Base-by-base conservation (phyloP, 1,140 invertebrate genomes). In the Megalonaias nervosa region DNA sequence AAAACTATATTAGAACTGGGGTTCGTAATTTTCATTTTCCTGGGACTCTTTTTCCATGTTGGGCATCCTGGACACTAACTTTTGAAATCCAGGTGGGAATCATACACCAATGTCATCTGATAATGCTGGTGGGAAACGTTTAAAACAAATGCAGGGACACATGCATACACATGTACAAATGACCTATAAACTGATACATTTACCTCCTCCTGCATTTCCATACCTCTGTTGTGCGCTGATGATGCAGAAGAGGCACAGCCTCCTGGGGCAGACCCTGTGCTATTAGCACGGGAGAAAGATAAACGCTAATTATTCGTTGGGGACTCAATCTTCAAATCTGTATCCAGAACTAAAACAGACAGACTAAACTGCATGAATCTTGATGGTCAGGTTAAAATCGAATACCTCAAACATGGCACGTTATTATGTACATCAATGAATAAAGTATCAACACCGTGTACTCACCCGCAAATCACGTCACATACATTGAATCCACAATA, bases 221-320 rank as follows among this genome's bases (percentile, higher is more conserved):
- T 70, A 88, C 95, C 95, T 90, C 95, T 94, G 89, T 96, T 97
- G 84, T 96, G 95, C 72, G 88, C 87, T 31, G 89, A 90, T 19
- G 89, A 90, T 11, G 95, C 95, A 23, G 95, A 97, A 17, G 95
- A 96, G 59, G 94, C 95, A 77, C 89, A 88, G 31, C 95, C 93
- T 9, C 95, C 95, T 86, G 95, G 94, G 61, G 96, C 93, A 71
- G 96, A 97, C 55, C 95, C 95, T 82, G 94, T 95, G 87, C 95
- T 96, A 82, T 94, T 95, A 88, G 95, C 95, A 59, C 95, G 92
- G 72, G 95, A 94, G 91, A 96, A 97, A 67, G 94, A 93, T 82
- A 92, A 91, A 70, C 89, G 87, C 75, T 92, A 92, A 64, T 91
- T 91, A 64, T 94, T 93, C 16, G 93, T 93, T 60, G 94, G 94